phyloP scores from a whole-genome alignment of 1,140 invertebrate genomes.

The Metopolophium dirhodum region DNA sequence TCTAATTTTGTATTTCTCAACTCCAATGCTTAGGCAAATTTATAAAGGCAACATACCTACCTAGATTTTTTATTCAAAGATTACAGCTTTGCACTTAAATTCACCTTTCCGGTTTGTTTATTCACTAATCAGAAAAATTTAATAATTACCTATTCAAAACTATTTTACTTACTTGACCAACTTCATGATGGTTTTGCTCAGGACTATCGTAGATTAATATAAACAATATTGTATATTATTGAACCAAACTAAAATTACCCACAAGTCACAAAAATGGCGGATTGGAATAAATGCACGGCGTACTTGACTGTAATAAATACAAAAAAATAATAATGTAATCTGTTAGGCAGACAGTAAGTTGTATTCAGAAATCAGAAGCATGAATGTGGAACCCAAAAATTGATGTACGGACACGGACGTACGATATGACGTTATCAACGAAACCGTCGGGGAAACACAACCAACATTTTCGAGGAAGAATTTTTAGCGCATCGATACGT shows the following conservation, averaged over 20 bases:
- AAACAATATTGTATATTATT: neutral
- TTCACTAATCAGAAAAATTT: neutral
- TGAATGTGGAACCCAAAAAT: neutral
- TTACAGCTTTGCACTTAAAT: neutral
- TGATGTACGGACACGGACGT: neutral
- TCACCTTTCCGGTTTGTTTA: neutral
- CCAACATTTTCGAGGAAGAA: neutral
- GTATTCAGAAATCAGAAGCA: neutral
- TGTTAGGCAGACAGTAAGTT: neutral
- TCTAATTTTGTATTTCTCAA: too few species aligned
- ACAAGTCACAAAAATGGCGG: neutral
- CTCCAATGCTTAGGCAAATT: too few species aligned
- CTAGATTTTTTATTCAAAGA: neutral
- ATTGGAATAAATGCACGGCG: neutral
- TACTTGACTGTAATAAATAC: too few species aligned
- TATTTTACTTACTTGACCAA: conserved; percentile 12
- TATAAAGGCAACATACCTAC: too few species aligned
- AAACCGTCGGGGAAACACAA: neutral
- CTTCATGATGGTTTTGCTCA: neutral
- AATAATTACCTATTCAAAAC: neutral
- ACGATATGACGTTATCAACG: neutral
- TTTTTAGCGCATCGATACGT: neutral
- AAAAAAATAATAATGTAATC: too few species aligned
- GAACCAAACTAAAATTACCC: neutral
- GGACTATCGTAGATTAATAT: neutral